Evolutionary conservation across 2,888 invertebrate genomes (phyloP), one percentile per base, ranked within the genome.

Genomic region (Ramazzottius varieornatus): DNA sequence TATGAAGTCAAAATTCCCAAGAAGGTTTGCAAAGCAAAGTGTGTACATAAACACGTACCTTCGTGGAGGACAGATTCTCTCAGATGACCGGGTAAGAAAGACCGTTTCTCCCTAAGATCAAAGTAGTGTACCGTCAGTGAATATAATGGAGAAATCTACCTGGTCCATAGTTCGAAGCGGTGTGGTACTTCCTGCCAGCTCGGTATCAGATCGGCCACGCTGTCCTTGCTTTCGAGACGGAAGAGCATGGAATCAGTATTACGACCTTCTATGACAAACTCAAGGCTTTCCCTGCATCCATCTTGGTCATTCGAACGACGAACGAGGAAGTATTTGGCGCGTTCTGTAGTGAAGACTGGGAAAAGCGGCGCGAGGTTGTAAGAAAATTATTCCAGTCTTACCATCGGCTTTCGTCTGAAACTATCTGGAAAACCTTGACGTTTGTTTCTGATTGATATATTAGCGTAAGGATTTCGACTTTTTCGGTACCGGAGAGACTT

Each of bases 401-500:
- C n/a, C n/a, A n/a, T n/a, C n/a, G n/a, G n/a, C n/a, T n/a, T n/a
- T n/a, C n/a, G n/a, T n/a, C n/a, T n/a, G n/a, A n/a, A n/a, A n/a
- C n/a, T n/a, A n/a, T 40, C 40, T 40, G 20, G 40, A 40, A 13
- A 40, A 8, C 20, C 40, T 20, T 13, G 40, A 40, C 40, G 40
- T 40, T 40, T 40, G 40, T 40, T 40, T 40, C 8, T 40, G 8
- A 40, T 13, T 40, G 8, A 40, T 20, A 8, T 40, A 20, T 54
- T 29, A 16, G 4, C 24, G 29, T 29, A 54, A 24, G 24, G 54
- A 54, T n/a, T 24, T 54, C n/a, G 24, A 29, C 20, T 54, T 54
- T 29, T 54, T 54, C 54, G 54, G 54, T 8, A 54, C 54, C 54
- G 54, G 54, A n/a, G 54, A 54, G 24, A n/a, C 54, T 16, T 54